A percentile compares a stretch with the other conserved stretches of the same genome.
These are phyloP conservation scores for Phymatocera aterrima DNA, from an alignment of 2,888 invertebrate species.

Conservation along the genomic window DNA sequence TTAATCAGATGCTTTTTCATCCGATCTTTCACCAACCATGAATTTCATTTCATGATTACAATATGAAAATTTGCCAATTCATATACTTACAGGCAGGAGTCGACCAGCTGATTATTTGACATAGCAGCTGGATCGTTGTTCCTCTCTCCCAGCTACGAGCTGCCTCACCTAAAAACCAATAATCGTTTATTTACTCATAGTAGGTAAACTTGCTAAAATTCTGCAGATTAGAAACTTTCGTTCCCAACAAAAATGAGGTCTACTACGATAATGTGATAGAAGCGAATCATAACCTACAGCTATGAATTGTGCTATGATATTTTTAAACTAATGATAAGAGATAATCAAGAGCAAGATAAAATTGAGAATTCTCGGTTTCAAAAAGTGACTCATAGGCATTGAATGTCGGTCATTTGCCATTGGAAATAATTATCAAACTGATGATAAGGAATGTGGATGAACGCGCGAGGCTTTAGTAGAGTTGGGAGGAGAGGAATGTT, in stretches of 20 bases:
- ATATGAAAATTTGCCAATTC: conserved; percentile 32
- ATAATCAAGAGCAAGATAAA: neutral
- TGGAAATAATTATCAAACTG: conserved; percentile 19
- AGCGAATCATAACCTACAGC: too few species aligned
- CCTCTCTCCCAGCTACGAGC: conserved; percentile 59
- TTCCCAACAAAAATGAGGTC: too few species aligned
- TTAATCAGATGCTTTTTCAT: neutral
- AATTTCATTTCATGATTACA: neutral
- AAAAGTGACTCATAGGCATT: too few species aligned
- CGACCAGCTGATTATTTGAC: conserved; percentile 82
- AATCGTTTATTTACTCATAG: neutral
- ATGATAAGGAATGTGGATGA: neutral
- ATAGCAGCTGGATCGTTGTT: conserved; percentile 73
- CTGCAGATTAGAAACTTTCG: too few species aligned
- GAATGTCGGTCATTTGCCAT: neutral
- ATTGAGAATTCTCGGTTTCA: neutral
- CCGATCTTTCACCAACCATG: neutral
- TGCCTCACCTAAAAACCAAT: conserved; percentile 61
- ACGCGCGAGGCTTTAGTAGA: neutral
- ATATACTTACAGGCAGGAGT: conserved; percentile 81
- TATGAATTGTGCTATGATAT: too few species aligned
- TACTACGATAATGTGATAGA: too few species aligned
- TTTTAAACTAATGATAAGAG: neutral
- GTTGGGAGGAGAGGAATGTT: neutral
- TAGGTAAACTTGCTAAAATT: neutral